Percentiles rank a stretch among this genome's conserved stretches.
Conservation (phyloP, 2,888 invertebrate species). For the Fabriciana adippe region DNA sequence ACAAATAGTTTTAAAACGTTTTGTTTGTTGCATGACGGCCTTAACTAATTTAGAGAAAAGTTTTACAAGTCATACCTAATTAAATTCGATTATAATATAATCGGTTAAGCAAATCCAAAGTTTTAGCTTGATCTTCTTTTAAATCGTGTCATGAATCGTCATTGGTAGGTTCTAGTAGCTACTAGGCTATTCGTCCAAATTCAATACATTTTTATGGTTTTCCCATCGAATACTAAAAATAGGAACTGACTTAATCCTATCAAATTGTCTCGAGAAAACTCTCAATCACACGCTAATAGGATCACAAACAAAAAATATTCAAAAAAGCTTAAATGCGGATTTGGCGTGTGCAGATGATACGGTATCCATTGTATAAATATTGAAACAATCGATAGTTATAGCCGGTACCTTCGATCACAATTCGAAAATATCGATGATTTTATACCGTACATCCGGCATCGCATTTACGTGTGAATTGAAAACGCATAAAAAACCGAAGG, state of each 20-base stretch:
- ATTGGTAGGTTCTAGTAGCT: conserved; percentile 38
- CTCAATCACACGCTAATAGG: conserved; percentile 78
- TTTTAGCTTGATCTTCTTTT: too few relatives aligned
- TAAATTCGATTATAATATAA: too few relatives aligned
- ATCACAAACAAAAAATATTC: conserved; percentile 70
- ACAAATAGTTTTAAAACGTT: too few relatives aligned
- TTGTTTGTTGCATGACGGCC: too few relatives aligned
- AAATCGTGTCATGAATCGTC: too few relatives aligned
- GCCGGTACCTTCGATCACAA: conserved; percentile 43
- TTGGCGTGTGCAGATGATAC: conserved; percentile 69
- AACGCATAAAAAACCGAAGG: conserved; percentile 42
- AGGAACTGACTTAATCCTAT: conserved; percentile 73
- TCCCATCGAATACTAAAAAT: conserved; percentile 65
- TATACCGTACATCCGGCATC: conserved; percentile 40
- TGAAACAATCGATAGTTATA: conserved; percentile 60
- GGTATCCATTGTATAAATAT: conserved; percentile 69
- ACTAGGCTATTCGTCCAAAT: conserved; percentile 50
- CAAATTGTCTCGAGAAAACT: conserved; percentile 75
- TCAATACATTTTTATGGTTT: conserved; percentile 58
- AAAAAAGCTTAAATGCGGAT: conserved; percentile 74
- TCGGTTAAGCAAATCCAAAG: too few relatives aligned
- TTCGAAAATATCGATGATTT: conserved; percentile 48
- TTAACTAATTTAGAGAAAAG: too few relatives aligned
- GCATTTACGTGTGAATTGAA: conserved; percentile 36
- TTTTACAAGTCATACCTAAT: too few relatives aligned